Percentiles rank a stretch among this genome's conserved stretches.
phyloP scores from a whole-genome alignment of 2,888 invertebrate species.

The Leucania comma region DNA sequence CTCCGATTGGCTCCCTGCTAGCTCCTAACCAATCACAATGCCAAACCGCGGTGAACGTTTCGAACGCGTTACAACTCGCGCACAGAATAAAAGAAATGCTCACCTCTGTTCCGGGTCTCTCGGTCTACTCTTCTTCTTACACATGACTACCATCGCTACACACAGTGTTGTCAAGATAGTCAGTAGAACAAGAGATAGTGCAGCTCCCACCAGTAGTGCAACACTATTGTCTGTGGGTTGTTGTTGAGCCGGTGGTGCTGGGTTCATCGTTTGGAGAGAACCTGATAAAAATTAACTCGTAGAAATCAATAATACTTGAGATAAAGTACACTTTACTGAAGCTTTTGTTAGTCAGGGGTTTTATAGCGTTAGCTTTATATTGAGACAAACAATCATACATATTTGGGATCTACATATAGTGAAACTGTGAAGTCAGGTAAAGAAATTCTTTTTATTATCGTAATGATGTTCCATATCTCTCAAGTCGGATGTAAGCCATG shows the following conservation, averaged over 20 bases:
- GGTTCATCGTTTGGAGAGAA: slow-evolving; percentile 87
- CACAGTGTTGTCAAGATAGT: slow-evolving; percentile 87
- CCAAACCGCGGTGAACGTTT: too few relatives aligned
- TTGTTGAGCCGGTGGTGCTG: slow-evolving; percentile 73
- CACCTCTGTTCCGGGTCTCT: slow-evolving; percentile 83
- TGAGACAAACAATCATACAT: neutral
- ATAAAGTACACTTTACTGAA: neutral
- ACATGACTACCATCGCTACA: slow-evolving; percentile 86
- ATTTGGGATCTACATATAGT: too few relatives aligned
- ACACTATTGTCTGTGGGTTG: slow-evolving; percentile 79
- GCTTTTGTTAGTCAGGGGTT: too few relatives aligned
- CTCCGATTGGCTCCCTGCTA: too few relatives aligned
- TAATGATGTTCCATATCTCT: too few relatives aligned
- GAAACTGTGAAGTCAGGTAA: too few relatives aligned
- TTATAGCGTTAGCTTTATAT: neutral
- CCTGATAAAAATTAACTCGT: slow-evolving; percentile 65
- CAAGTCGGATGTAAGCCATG: too few relatives aligned
- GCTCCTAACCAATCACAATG: too few relatives aligned
- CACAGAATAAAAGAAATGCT: neutral
- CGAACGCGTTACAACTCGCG: too few relatives aligned
- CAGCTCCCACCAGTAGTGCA: slow-evolving; percentile 84
- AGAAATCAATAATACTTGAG: neutral
- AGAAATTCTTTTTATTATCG: too few relatives aligned
- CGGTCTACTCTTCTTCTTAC: slow-evolving; percentile 83
- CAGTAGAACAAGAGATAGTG: slow-evolving; percentile 83